Evolutionary conservation across 2,797 vertebrate genomes (phyloP), one percentile per base, ranked within the genome.

Genomic region (Aeoliscus strigatus): DNA sequence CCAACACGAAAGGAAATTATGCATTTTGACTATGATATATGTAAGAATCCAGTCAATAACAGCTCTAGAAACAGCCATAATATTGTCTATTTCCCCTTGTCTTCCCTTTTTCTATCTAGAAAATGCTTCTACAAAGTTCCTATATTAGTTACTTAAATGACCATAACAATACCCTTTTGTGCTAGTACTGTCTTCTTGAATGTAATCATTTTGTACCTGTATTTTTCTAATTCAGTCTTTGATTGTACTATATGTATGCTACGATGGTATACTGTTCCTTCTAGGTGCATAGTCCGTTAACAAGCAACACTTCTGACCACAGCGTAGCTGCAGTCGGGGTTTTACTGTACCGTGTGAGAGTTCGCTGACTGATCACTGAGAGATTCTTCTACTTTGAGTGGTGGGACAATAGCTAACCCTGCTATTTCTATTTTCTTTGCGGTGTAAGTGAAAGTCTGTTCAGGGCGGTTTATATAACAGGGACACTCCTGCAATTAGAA

Each of bases 201-300:
- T 90, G 88, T 90, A 89, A 88, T 89, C 84, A 84, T 89, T 90
- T 90, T 90, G 81, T 90, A 90, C 86, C 83, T 90, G 87, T 90
- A 90, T 90, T 90, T 90, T 90, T 90, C 85, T 90, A 90, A 89
- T 86, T 84, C 78, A 85, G 82, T 87, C 82, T 86, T n/a, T 86
- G 84, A 86, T 85, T 85, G 77, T 86, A 82, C 75, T 81, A 76
- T 89, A 85, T 77, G 84, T 88, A 85, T 83, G 76, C 75, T 74
- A 61, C 60, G 69, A 86, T 79, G 73, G 82, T 83, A 71, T 81
- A 76, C 79, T 82, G 74, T 81, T 87, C 73, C 65, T 76, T n/a
- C n/a, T 73, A 75, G 73, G 72, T 78, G 72, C 73, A 72, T 74
- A 60, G 69, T 81, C 80, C 55, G 28, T 79, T 75, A 72, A 74